A percentile compares a stretch with the other conserved stretches of the same genome.
phyloP scores from a whole-genome alignment of 1,140 invertebrate genomes.

The Bombus polaris region DNA sequence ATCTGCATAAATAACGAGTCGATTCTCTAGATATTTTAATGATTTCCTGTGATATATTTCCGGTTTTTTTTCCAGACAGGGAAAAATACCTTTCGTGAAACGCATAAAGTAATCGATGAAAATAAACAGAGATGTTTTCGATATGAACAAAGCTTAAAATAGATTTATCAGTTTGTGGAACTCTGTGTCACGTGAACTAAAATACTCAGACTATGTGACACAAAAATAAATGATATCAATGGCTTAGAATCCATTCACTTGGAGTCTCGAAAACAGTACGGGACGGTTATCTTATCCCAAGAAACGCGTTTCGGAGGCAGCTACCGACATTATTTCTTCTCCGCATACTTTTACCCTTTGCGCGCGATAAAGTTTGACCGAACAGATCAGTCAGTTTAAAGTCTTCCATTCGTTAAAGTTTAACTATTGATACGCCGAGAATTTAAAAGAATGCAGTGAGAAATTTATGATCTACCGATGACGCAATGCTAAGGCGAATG shows the following conservation, averaged over 20 bases:
- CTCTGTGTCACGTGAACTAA: background rate
- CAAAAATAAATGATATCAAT: background rate
- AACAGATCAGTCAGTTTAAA: background rate
- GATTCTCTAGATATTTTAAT: background rate
- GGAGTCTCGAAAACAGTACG: background rate
- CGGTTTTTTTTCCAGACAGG: no score
- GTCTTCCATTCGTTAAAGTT: background rate
- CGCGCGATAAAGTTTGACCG: background rate
- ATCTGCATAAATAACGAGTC: no score
- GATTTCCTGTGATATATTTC: background rate
- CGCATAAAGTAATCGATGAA: no score
- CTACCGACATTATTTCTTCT: background rate
- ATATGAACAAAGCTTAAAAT: no score
- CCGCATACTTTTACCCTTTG: background rate
- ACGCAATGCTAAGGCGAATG: no score
- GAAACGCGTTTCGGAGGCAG: background rate
- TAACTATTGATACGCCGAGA: background rate
- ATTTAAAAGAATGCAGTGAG: no score
- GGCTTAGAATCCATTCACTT: background rate
- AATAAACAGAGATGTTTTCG: no score
- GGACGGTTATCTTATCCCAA: constrained; percentile 45
- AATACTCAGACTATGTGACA: background rate
- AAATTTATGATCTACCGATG: background rate
- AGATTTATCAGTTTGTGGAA: no score
- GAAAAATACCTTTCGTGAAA: no score